Evolutionary conservation across 2,797 vertebrate species (phyloP), one percentile per base, ranked within the genome.

Genomic region (Labeo calbasu): DNA sequence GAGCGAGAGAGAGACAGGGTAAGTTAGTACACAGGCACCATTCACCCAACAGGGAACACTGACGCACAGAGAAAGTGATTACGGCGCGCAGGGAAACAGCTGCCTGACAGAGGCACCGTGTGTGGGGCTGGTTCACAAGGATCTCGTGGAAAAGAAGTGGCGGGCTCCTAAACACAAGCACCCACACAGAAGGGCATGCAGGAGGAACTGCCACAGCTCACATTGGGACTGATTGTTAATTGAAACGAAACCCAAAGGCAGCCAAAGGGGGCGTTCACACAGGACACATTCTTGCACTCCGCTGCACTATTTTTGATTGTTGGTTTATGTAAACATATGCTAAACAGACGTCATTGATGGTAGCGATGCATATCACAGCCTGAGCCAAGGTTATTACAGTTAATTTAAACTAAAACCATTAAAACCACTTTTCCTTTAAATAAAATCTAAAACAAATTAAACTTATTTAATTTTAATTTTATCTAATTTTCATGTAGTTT

Each of bases 1-100:
- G 71, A 85, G 48, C 63, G 82, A 68, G 88, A 61, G 80, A 63
- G 36, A 61, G 86, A 66, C 79, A 46, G 82, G 89, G 76, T 25
- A 48, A 82, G 85, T 79, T 85, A 90, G 92, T 90, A 95, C 95
- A 95, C 93, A 92, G 77, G 92, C 88, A 84, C 93, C 92, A 94
- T 95, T 95, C 93, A 95, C 28, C 57, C 87, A 88, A 89, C 89
- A 89, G 92, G 91, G 91, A 93, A 92, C 92, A 92, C 88, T 94
- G 93, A 93, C 91, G 92, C 91, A 93, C 70, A 92, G 90, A 93
- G 92, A 90, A 91, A 88, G 91, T 90, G 92, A 94, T 94, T 94
- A 94, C 88, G 89, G 91, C 87, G 91, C 86, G 28, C 88, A 88
- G 91, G 88, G 91, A 91, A 92, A 92, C 90, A 91, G 89, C 89